Evolutionary conservation across 2,888 invertebrate genomes (phyloP).

Genomic region (Drosophila barbarae): DNA sequence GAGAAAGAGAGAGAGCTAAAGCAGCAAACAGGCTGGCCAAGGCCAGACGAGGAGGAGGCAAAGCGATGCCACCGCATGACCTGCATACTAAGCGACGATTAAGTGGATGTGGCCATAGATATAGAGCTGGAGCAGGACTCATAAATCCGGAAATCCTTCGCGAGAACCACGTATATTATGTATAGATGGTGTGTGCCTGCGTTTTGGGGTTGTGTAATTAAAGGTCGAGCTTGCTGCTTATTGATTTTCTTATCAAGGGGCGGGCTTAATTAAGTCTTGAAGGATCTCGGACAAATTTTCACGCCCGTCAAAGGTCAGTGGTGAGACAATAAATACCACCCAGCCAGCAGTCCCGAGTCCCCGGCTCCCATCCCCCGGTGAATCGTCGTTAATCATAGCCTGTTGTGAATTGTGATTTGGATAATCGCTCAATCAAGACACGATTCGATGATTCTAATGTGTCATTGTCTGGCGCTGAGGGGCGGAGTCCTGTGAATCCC

Average conservation of each 20-base stretch:
- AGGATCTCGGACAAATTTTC: constrained; percentile 18
- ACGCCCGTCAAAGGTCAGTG: constrained; percentile 54
- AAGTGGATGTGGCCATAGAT: constrained; percentile 39
- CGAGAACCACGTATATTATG: constrained; percentile 1
- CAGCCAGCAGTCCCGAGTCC: not conserved
- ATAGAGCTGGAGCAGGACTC: constrained; percentile 45
- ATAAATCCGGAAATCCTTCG: constrained; percentile 64
- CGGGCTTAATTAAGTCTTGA: constrained; percentile 57
- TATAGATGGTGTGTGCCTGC: constrained; percentile 6
- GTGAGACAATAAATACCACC: constrained; percentile 54
- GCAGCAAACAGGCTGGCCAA: constrained; percentile 21
- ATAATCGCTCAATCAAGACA: constrained; percentile 72
- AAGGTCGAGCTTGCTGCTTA: constrained; percentile 54
- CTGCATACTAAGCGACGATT: constrained; percentile 70
- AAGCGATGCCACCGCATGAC: constrained; percentile 55
- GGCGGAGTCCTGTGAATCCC: constrained; percentile 16
- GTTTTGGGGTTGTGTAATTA: constrained; percentile 54
- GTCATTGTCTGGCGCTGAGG: constrained; percentile 61
- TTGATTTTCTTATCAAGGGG: constrained; percentile 62
- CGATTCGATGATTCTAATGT: constrained; percentile 52
- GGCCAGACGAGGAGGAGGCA: constrained; percentile 30
- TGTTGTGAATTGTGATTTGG: constrained; percentile 53
- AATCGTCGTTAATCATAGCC: constrained; percentile 58
- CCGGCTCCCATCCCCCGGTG: constrained; percentile 6
- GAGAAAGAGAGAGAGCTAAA: constrained; percentile 1